Base-by-base conservation (phyloP, 2,888 invertebrate genomes). In the Himalopsyche tibetana region DNA sequence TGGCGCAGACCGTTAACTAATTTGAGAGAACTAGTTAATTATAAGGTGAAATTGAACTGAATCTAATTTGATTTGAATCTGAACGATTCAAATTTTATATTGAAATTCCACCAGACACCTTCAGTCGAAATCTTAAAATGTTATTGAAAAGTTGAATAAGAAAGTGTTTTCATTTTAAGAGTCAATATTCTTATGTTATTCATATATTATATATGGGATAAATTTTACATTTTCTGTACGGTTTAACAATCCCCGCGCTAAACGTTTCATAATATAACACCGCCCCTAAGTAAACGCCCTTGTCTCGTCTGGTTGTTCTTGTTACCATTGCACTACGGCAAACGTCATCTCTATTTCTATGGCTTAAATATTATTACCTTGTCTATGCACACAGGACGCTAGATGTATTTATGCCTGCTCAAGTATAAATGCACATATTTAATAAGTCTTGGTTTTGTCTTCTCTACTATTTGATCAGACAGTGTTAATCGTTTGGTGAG, bases 331-430 rank as follows among this genome's bases (percentile, higher is more conserved):
- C 74, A 63, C 74, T 38, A 36, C 74, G 36, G 74, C 74, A 74
- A 74, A 74, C 74, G 74, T 74, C 74, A 38, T 74, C 74, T 74
- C 74, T 74, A 36, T 15, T 74, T 38, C 74, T 74, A 74, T 36
- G 74, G 74, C 74, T 74, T 74, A 74, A 74, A 74, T 74, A 74
- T 74, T 74, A 74, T 74, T 74, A 38, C 74, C 74, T 74, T 38
- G 74, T 74, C 74, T 74, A 74, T 74, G 19, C 74, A 74, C 74
- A 74, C 74, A 74, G 74, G 74, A 36, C 36, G 36, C 74, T 36
- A 74, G 74, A 74, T 74, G 36, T 74, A 74, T 74, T 74, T 74
- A 74, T 36, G 12, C 74, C 74, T 38, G 36, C 11, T 36, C 28
- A 15, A 74, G 74, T 74, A 63, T 74, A 74, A 74, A 74, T 74